A percentile compares a stretch with the other conserved stretches of the same genome.
phyloP scores from a whole-genome alignment of 2,113 vertebrate species.

The Cromileptes altivelis region DNA sequence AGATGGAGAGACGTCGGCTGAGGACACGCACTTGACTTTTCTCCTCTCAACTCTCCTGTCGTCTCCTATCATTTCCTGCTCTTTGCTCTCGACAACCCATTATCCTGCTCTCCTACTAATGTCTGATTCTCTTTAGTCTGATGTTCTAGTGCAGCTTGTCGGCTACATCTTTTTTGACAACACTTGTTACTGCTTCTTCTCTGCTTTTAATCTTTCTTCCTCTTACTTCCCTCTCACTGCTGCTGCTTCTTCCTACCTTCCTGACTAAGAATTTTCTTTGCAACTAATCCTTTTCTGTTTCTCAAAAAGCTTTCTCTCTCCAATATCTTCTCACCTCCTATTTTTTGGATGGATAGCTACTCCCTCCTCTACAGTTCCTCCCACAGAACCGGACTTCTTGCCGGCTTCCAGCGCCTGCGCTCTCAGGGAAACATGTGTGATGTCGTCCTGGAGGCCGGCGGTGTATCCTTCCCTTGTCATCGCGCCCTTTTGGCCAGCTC shows the following conservation, averaged over 20 bases:
- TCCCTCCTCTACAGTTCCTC: conserved; percentile 92
- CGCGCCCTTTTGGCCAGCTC: conserved; percentile 93
- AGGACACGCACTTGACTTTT: conserved; percentile 23
- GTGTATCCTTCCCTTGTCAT: conserved; percentile 91
- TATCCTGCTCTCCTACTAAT: not conserved
- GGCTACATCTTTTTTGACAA: conserved; percentile 15
- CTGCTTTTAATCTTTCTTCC: not conserved
- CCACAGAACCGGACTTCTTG: conserved; percentile 87
- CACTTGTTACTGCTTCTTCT: not conserved
- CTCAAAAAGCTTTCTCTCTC: not conserved
- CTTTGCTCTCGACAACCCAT: not conserved
- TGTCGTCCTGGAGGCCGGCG: conserved; percentile 90
- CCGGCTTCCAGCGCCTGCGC: conserved; percentile 91
- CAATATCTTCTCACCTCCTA: not conserved
- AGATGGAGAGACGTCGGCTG: conserved; percentile 41
- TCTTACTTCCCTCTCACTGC: not conserved
- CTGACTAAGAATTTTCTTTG: not conserved
- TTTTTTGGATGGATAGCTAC: conserved; percentile 86
- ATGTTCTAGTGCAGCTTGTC: not conserved
- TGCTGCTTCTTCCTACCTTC: not conserved
- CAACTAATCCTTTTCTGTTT: not conserved
- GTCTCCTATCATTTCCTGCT: not conserved
- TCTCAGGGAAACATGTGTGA: conserved; percentile 91
- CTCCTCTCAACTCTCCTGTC: not conserved
- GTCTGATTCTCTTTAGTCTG: conserved; percentile 6